phyloP scores from a whole-genome alignment of 2,888 invertebrate species.

The Trissoscelio sp. region DNA sequence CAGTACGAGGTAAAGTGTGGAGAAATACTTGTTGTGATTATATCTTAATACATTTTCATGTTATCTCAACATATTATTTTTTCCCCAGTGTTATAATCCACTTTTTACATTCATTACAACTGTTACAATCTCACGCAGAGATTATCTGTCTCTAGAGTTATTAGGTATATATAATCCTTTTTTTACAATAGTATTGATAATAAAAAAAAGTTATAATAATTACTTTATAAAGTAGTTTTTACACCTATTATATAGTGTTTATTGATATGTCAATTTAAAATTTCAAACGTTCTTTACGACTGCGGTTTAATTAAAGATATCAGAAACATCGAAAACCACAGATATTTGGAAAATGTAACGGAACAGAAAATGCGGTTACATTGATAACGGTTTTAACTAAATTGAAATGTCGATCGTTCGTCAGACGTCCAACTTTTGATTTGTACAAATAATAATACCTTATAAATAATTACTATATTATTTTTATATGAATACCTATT shows the following conservation, averaged over 20 bases:
- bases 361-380: neutral
- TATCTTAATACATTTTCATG: constrained; percentile 17
- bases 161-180: neutral
- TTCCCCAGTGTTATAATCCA: neutral
- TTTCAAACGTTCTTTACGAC: neutral
- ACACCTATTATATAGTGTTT: neutral
- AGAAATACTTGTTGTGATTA: constrained; percentile 17
- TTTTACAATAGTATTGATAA: neutral
- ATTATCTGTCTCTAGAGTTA: neutral
- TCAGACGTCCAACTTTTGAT: neutral
- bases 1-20: constrained; percentile 2
- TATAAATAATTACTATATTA: neutral
- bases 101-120: constrained; percentile 5
- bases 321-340: neutral
- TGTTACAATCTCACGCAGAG: neutral
- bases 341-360: neutral
- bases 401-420: neutral
- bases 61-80: constrained; percentile 16
- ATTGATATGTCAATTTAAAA: neutral
- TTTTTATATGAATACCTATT: neutral
- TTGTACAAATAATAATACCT: neutral
- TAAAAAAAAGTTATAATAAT: neutral
- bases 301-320: neutral
- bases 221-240: neutral
- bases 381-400: neutral